Evolutionary conservation across 1,140 invertebrate genomes (phyloP), one percentile per base, ranked within the genome.

Genomic region (Diorhabda elongata): DNA sequence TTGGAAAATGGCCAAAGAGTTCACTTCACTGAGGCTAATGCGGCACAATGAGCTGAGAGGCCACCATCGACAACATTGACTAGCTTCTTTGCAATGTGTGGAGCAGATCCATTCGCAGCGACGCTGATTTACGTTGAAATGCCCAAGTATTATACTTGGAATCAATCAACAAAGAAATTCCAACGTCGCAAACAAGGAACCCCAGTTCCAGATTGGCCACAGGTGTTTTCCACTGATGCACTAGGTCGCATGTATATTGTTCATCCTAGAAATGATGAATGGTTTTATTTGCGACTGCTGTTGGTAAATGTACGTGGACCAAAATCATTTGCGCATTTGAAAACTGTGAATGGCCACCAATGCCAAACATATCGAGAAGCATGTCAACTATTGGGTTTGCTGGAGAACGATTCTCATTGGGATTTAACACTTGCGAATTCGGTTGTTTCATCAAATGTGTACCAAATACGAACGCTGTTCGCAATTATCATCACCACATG

Each of bases 281-380:
- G 82, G 69, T 85, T 77, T 69, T 83, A 80, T 79, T 77, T 84
- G 66, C 79, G 80, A 42, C 70, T 85, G 66, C 69, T 85, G 11
- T 11, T 11, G 11, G 11, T 11, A 11, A 78, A 82, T 74, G 79
- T 85, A 44, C 78, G 74, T 67, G 83, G 83, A 3, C 80, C 82
- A 71, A 83, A 74, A 66, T 82, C 78, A 63, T 84, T 85, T 70
- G 8, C 78, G 73, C n/a, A 80, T 73, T 70, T 85, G 64, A 72
- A 74, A 81, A 84, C 79, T 61, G 76, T 83, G 69, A 70, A 83
- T 78, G 80, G 79, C 71, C 9, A 77, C 60, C 47, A 78, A 65
- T 82, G 42, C 66, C 57, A 26, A 61, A 74, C 73, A 60, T 47
- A 47, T 47, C 45, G 45, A 5, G 5, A 47, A 5, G 0, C 45